These are phyloP conservation scores for Drosophila monieri DNA, from an alignment of 2,888 invertebrate species.

Conservation along the genomic window DNA sequence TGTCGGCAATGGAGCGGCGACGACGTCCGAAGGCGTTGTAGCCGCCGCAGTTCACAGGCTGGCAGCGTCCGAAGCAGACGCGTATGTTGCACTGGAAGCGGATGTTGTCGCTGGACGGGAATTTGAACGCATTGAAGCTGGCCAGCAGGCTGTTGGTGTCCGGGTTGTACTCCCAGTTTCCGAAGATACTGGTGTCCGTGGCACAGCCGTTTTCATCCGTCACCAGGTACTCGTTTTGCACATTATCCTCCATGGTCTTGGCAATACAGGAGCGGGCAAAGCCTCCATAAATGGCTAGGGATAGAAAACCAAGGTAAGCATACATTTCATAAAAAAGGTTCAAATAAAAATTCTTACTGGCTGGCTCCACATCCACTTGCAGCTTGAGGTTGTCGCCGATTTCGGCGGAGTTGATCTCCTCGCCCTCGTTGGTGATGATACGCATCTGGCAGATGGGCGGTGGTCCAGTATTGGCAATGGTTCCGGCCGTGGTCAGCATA, in stretches of 20 bases:
- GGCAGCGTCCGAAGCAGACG: conserved; percentile 97
- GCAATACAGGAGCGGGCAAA: conserved; percentile 97
- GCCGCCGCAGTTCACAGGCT: conserved; percentile 96
- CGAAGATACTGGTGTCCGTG: conserved; percentile 95
- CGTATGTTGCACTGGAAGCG: conserved; percentile 97
- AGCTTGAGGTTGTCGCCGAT: conserved; percentile 95
- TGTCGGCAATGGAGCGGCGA: conserved; percentile 86
- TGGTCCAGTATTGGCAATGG: conserved; percentile 97
- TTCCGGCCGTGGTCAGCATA: conserved; percentile 97
- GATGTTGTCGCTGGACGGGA: conserved; percentile 96
- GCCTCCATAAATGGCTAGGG: conserved; percentile 93
- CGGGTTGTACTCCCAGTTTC: conserved; percentile 95
- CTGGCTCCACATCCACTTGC: conserved; percentile 93
- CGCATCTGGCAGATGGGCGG: conserved; percentile 96
- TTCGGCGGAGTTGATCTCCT: conserved; percentile 95
- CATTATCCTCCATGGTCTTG: conserved; percentile 94
- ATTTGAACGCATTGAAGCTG: conserved; percentile 96
- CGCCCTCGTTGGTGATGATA: conserved; percentile 93
- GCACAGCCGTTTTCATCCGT: conserved; percentile 97
- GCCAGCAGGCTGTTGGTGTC: conserved; percentile 94
- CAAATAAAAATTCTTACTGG: conserved; percentile 85
- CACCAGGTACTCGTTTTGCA: conserved; percentile 95
- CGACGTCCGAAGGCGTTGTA: conserved; percentile 95
- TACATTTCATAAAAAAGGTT: neutral
- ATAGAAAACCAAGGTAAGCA: neutral